A percentile compares a stretch with the other conserved stretches of the same genome.
Evolutionary conservation across 1,140 invertebrate species (phyloP).

Genomic region (Drosophila sechellia): DNA sequence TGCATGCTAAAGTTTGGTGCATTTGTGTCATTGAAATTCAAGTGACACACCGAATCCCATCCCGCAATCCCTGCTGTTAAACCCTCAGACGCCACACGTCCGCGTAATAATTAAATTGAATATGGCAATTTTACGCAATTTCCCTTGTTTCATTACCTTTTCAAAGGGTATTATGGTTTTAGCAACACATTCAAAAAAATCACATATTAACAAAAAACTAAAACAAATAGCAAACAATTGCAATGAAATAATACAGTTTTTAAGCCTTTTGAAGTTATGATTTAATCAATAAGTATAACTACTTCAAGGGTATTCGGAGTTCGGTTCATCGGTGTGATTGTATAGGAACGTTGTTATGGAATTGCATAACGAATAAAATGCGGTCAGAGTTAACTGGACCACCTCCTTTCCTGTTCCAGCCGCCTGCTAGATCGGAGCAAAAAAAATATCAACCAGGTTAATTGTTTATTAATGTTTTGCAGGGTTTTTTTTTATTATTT

Average conservation of each 20-base stretch:
- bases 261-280: no score
- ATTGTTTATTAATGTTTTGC: slow-evolving; percentile 67
- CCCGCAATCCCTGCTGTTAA: slow-evolving; percentile 29
- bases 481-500: slow-evolving; percentile 33
- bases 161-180: background rate
- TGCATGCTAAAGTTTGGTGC: slow-evolving; percentile 53
- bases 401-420: slow-evolving; percentile 22
- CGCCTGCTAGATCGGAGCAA: slow-evolving; percentile 17
- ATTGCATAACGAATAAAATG: slow-evolving; percentile 70
- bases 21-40: slow-evolving; percentile 55
- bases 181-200: background rate
- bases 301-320: background rate
- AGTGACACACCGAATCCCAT: slow-evolving; percentile 24
- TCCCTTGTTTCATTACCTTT: slow-evolving; percentile 9
- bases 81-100: slow-evolving; percentile 31
- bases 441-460: slow-evolving; percentile 45
- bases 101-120: slow-evolving; percentile 68
- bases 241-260: no score
- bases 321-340: background rate
- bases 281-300: no score
- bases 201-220: background rate
- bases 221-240: no score
- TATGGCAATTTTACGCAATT: slow-evolving; percentile 61
- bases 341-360: slow-evolving; percentile 34
- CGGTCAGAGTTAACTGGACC: slow-evolving; percentile 41